phyloP scores from a whole-genome alignment of 2,797 vertebrate species.

The Eulemur coronatus region DNA sequence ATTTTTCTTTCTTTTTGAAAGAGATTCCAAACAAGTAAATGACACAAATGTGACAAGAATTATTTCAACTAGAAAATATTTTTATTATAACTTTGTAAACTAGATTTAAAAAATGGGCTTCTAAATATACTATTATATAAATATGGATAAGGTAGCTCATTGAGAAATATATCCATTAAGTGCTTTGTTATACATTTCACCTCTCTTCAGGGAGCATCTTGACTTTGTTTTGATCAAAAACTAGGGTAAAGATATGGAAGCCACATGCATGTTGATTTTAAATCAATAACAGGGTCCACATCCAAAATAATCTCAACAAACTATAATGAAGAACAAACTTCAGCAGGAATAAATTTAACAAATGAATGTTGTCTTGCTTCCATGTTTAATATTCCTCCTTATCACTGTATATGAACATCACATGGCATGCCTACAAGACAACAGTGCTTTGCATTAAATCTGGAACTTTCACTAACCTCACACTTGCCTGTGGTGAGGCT shows the following conservation, averaged over 20 bases:
- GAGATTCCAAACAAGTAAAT: not conserved
- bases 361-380: not conserved
- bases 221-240: not conserved
- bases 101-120: not conserved
- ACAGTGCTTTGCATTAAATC: not conserved
- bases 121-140: not conserved
- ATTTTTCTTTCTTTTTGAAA: not conserved
- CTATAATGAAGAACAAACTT: not conserved
- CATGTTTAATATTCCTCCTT: not conserved
- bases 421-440: not conserved
- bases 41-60: not conserved
- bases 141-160: not conserved
- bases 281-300: not conserved
- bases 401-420: not conserved
- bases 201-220: not conserved
- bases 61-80: not conserved
- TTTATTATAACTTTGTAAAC: not conserved
- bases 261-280: not conserved
- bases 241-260: constrained; percentile 3
- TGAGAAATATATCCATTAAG: not conserved
- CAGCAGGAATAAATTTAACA: not conserved
- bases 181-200: not conserved
- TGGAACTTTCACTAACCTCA: not conserved
- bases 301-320: constrained; percentile 9
- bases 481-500: not conserved